Evolutionary conservation across 2,797 vertebrate genomes (phyloP), one percentile per base, ranked within the genome.

Genomic region (Ataeniobius toweri): DNA sequence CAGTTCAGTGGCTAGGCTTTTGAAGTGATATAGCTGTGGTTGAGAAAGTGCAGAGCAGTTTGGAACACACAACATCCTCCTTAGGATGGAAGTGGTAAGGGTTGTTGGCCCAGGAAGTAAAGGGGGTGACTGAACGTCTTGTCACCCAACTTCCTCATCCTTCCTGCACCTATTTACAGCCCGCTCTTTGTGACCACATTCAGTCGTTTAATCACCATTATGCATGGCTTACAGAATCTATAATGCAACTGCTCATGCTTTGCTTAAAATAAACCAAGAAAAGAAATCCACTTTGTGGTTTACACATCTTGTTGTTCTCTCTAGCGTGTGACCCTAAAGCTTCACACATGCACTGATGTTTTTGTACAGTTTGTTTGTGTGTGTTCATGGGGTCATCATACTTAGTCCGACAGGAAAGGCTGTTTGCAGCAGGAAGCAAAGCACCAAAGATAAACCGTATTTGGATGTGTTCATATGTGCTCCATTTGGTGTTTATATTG

Each of bases 91-190:
- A 93, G 92, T 93, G 91, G 90, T 80, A 76, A 87, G 77, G 92
- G 90, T 90, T 91, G 89, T 91, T 89, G 88, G 84, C 92, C 91
- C 89, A 73, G 91, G 91, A 92, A 93, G 90, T 89, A 85, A 86
- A 91, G 46, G 86, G 91, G 93, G 94, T 95, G 92, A 95, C 46
- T 95, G 94, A 95, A 95, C 94, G 87, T 71, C 86, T 91, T 93
- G 94, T 93, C 91, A 90, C 85, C 88, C 85, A 94, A 92, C 91
- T 91, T 92, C 85, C 87, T 85, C 81, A 71, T 88, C 83, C 73
- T 78, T 84, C 82, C 82, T 85, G 80, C 87, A 89, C 88, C 89
- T 90, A 90, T 89, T 79, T 85, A 77, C 16, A 55, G 83, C 83
- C 78, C 67, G 56, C 80, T 83, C 82, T 81, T 69, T 65, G 22